Base-by-base conservation (phyloP, 1,140 invertebrate genomes). In the Drosophila repletoides region DNA sequence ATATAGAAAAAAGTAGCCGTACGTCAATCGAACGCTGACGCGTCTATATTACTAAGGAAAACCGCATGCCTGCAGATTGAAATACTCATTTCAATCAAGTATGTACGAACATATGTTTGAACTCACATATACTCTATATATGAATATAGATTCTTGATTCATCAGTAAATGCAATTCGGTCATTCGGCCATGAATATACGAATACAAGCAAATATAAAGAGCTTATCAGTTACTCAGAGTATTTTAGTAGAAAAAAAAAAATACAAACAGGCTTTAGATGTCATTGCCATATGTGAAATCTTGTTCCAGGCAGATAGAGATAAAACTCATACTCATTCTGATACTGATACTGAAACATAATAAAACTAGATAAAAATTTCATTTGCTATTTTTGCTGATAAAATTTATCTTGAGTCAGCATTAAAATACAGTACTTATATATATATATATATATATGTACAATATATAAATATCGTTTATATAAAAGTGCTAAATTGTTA, bases 271-370 rank as follows among this genome's bases (percentile, higher is more conserved):
- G 31, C 40, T 64, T 56, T 46, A 10, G 40, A 56, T 46, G 60
- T 56, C 60, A 64, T 64, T 64, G 60, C 51, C 60, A 58, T 48
- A 48, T 46, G 52, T 19, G 12, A 22, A 56, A 22, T 53, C 36
- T 53, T 34, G 12, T n/a, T 9, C 9, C 15, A 14, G 21, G 4
- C 4, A 49, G 17, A 7, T 10, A 22, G 22, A 29, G 45, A 40
- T 45, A 45, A 64, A 14, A 28, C 2, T 55, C 6, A 38, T 24
- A 14, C 21, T 12, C 10, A 21, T 40, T 17, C 15, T 40, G n/a
- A 40, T n/a, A n/a, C n/a, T n/a, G n/a, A n/a, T n/a, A n/a, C n/a
- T n/a, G 3, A 17, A n/a, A 21, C 2, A 10, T 21, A 1, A 10
- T 3, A 29, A 48, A 60, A 29, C 31, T 31, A 40, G 56, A 49